Evolutionary conservation across 2,888 invertebrate genomes (phyloP), one percentile per base, ranked within the genome.

Genomic region (Ashinkailepas kermadecensis): DNA sequence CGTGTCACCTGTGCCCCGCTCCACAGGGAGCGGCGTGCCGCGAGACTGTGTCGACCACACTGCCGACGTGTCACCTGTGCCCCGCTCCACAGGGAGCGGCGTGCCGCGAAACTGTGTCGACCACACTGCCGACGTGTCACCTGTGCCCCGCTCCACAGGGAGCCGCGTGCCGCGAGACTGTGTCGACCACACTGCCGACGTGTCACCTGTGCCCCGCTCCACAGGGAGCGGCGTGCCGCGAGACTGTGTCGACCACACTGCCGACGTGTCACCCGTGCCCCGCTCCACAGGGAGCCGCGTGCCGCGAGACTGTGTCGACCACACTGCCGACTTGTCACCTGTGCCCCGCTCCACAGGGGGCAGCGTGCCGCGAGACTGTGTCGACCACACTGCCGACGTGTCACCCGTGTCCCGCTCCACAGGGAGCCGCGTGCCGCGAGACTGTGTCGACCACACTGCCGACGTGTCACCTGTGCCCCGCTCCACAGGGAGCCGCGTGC

Each of bases 71-170:
- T 23, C 39, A 39, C 39, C 39, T 39, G 39, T 39, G 39, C 39
- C 39, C 39, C 39, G 39, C 39, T 18, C 74, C 4, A 2, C 74
- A 74, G 74, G 74, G 54, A 54, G 74, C 7, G 54, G 54, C 4
- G 74, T 74, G 74, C 78, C 78, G 7, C 78, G 78, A 15, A 57
- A 78, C 58, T 78, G 78, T 56, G 78, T 78, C 6, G 78, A 78
- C 23, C 23, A 23, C 58, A 58, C 78, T 57, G 78, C 78, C 58
- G 78, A 78, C 78, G 78, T 78, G 23, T 23, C 39, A 39, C 39
- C 39, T 39, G 39, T 39, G 39, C 39, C 39, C 39, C 39, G 39
- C 39, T 18, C 74, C 4, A 2, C 74, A 74, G 74, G 74, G 54
- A 54, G 74, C 7, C 21, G 54, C 4, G 74, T 74, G 74, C 78